These are phyloP conservation scores for Echinometra lucunter DNA, from an alignment of 53 echinoderm and acorn worm genomes.

Conservation along the genomic window DNA sequence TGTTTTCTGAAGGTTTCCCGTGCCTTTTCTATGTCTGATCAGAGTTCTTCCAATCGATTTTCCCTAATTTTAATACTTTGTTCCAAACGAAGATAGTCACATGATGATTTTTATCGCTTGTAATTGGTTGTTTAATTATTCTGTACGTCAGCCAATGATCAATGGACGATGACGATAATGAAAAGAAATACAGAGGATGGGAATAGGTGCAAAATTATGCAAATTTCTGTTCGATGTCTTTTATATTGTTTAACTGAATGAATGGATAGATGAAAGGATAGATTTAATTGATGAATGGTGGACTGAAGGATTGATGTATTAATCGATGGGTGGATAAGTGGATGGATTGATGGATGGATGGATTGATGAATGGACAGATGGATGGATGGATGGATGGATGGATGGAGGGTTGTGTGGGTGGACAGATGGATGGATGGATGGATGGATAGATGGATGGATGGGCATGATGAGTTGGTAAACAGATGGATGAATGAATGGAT, in stretches of 20 bases:
- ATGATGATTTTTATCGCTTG: not conserved
- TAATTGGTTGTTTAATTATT: not conserved
- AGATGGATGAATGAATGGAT: too few relatives aligned
- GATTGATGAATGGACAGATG: too few relatives aligned
- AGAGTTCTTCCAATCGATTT: conserved; percentile 37
- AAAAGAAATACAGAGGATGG: not conserved
- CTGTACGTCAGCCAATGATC: not conserved
- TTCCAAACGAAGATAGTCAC: not conserved
- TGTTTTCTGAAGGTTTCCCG: not conserved
- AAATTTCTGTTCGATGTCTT: not conserved
- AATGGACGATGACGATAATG: not conserved
- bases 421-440: too few relatives aligned
- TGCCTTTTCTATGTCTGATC: conserved; percentile 7
- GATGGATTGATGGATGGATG: too few relatives aligned
- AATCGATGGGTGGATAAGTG: not conserved
- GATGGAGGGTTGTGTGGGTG: too few relatives aligned
- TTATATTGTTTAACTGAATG: not conserved
- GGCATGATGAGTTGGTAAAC: too few relatives aligned
- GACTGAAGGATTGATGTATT: not conserved
- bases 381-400: too few relatives aligned
- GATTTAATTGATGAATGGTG: not conserved
- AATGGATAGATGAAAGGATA: not conserved
- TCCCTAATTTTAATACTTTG: not conserved
- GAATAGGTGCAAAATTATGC: not conserved
- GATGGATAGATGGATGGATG: too few relatives aligned